Percentiles rank a stretch among this genome's conserved stretches.
phyloP scores from a whole-genome alignment of 2,113 vertebrate species.

The Neolamprologus cancellatus region DNA sequence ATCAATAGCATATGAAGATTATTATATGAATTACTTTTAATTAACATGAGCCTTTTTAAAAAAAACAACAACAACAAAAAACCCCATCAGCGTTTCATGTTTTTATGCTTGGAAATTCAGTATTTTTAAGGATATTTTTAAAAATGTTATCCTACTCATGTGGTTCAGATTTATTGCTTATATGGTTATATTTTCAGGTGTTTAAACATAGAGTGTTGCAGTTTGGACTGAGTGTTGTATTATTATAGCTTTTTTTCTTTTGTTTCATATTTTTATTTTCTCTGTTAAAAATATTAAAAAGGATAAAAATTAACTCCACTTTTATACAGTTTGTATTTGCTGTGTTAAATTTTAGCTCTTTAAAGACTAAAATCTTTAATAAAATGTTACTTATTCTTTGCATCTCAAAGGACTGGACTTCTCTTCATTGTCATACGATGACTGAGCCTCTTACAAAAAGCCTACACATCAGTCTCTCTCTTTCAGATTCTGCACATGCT shows the following conservation, averaged over 20 bases:
- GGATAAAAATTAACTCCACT: background rate
- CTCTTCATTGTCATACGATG: background rate
- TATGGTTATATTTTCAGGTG: background rate
- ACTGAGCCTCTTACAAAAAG: background rate
- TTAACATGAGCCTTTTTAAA: fast-evolving
- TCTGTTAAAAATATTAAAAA: background rate
- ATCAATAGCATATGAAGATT: background rate
- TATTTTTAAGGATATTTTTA: background rate
- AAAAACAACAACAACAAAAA: background rate
- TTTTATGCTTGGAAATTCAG: background rate
- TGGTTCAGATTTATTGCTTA: background rate
- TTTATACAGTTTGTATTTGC: background rate
- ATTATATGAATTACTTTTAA: background rate
- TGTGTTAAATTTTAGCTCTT: background rate
- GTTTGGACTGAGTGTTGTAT: background rate
- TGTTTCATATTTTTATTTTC: background rate
- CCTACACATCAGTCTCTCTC: background rate
- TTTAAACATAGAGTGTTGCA: background rate
- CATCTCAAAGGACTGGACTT: background rate
- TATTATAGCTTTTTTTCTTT: background rate
- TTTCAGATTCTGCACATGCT: background rate
- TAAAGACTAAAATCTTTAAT: background rate
- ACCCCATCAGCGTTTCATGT: fast-evolving
- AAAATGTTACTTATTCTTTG: background rate
- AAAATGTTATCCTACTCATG: background rate